These are phyloP conservation scores for Biston stratarius DNA, from an alignment of 2,888 invertebrate species.

Conservation along the genomic window DNA sequence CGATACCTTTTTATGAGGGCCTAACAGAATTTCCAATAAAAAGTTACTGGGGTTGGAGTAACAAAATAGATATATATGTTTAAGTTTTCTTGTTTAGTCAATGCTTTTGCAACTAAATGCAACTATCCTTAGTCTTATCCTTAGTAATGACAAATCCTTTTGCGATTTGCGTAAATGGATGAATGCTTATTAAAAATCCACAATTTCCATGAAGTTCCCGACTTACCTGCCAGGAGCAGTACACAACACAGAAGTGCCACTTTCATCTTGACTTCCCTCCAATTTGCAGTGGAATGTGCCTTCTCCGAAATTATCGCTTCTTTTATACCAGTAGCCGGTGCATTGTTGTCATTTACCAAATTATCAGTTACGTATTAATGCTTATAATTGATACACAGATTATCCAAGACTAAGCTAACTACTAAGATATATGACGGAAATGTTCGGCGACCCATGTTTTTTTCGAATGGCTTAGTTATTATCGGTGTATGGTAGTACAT, in stretches of 20 bases:
- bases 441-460: neutral
- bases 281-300: conserved; percentile 23
- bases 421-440: too few species aligned
- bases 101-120: too few species aligned
- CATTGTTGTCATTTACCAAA: conserved; percentile 23
- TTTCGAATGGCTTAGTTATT: conserved; percentile 3
- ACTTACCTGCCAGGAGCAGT: conserved; percentile 36
- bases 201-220: neutral
- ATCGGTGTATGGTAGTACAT: too few species aligned
- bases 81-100: too few species aligned
- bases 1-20: too few species aligned
- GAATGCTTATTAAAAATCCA: too few species aligned
- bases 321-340: conserved; percentile 24
- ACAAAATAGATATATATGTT: too few species aligned
- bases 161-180: too few species aligned
- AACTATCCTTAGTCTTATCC: too few species aligned
- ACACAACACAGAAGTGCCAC: conserved; percentile 25
- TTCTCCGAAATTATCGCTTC: neutral
- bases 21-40: too few species aligned
- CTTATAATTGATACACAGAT: conserved; percentile 8
- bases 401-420: conserved; percentile 7
- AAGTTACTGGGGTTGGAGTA: too few species aligned
- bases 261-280: conserved; percentile 33
- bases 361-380: conserved; percentile 23
- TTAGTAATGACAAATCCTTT: too few species aligned